Base-by-base conservation (phyloP, 2,888 invertebrate species). In the Lacanobia oleracea region DNA sequence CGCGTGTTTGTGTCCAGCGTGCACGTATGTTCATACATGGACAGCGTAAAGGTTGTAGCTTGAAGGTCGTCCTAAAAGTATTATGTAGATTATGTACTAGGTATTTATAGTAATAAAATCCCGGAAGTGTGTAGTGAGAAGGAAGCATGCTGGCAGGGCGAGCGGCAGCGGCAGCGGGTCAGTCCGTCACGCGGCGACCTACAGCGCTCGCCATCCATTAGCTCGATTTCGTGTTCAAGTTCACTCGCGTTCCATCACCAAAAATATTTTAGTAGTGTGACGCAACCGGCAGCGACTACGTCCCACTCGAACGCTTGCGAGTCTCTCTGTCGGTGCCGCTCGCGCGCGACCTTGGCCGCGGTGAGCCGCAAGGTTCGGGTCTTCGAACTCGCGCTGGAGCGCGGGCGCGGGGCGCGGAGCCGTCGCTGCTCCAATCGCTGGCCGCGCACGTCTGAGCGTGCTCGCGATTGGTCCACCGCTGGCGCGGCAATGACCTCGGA, bases 331-430 rank as follows among this genome's bases (percentile, higher is more conserved):
- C 95, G 91, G 92, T 88, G 90, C 93, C 93, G 94, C 92, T 95
- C 95, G 92, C 96, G 94, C 94, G 93, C 97, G 97, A 97, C 97
- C 97, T 97, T 97, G 97, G 97, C 97, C 97, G 97, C 97, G 97
- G 97, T 97, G 97, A 97, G 97, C 97, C 97, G 97, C 98, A 98
- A 98, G 98, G 98, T 97, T 97, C 97, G 96, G 97, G 97, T 97
- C 97, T 97, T 97, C 97, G 97, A 97, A 97, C 97, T 97, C 95
- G 86, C 83, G 88, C 89, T 91, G 86, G 89, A 86, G 88, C 87
- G 94, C 87, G 91, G 91, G 85, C 88, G 93, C 91, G 91, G 92
- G 94, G 91, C 89, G 94, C 90, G 95, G 93, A 91, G 91, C 89
- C 86, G 79, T 48, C 84, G 88, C 90, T 93, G 94, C 90, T 89